Percentiles rank a stretch among this genome's conserved stretches.
phyloP scores from a whole-genome alignment of 2,113 vertebrate species.

The Paradisaea rubra region DNA sequence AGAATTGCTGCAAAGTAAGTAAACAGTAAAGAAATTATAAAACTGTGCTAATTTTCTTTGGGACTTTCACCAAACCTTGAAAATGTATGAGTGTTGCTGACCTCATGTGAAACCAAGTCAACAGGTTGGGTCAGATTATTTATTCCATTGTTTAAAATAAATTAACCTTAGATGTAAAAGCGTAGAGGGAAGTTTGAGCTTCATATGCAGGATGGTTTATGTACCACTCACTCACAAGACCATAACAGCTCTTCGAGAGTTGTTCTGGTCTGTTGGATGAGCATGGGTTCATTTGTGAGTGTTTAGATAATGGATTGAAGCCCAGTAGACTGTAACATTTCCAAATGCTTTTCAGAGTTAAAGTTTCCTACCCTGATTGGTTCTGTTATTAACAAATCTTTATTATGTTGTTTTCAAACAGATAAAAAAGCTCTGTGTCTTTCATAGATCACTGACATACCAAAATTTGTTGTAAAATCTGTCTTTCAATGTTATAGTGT shows the following conservation, averaged over 20 bases:
- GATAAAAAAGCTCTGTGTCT: background rate
- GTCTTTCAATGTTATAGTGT: background rate
- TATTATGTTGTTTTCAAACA: slow-evolving; percentile 9
- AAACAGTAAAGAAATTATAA: background rate
- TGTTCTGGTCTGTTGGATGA: background rate
- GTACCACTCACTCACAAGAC: background rate
- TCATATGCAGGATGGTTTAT: background rate
- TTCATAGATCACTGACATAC: slow-evolving; percentile 5
- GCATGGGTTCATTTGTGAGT: background rate
- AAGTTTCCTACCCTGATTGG: slow-evolving; percentile 1
- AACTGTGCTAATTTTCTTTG: background rate
- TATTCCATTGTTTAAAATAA: background rate
- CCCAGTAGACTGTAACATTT: slow-evolving; percentile 11
- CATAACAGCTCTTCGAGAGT: background rate
- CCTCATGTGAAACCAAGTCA: background rate
- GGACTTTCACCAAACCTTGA: background rate
- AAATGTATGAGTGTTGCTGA: background rate
- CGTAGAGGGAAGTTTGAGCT: background rate
- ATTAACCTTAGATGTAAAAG: slow-evolving; percentile 2
- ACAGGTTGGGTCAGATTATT: background rate
- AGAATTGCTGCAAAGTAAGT: background rate
- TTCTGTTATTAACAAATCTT: slow-evolving; percentile 24
- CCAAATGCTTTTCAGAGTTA: slow-evolving; percentile 13
- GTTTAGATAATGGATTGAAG: slow-evolving; percentile 53
- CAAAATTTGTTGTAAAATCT: slow-evolving; percentile 4